These are phyloP conservation scores for Trachelipus rathkii DNA, from an alignment of 1,140 invertebrate species.

Conservation along the genomic window DNA sequence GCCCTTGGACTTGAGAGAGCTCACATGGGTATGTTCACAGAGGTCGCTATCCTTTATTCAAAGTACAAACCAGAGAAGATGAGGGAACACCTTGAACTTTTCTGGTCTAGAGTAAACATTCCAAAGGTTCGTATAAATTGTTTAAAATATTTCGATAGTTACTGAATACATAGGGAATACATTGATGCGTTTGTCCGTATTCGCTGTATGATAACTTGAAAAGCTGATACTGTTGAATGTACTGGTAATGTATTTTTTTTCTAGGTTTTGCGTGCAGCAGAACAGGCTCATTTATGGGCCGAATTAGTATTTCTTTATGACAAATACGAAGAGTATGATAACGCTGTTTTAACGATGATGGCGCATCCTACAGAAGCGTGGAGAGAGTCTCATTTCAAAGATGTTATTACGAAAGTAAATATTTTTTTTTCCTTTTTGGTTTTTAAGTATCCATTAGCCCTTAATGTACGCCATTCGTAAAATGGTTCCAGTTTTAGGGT, in stretches of 20 bases:
- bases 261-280: conserved; percentile 88
- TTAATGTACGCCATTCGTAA: too few species aligned
- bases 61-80: conserved; percentile 99
- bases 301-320: conserved; percentile 99
- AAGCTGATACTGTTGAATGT: conserved; percentile 16
- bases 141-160: not conserved
- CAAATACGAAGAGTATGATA: conserved; percentile 99
- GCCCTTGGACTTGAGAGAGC: conserved; percentile 94
- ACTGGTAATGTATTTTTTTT: too few species aligned
- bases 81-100: conserved; percentile 97
- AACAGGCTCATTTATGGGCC: conserved; percentile 97
- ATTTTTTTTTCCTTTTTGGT: not conserved
- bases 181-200: not conserved
- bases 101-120: conserved; percentile 99
- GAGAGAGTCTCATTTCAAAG: conserved; percentile 99
- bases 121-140: conserved; percentile 70
- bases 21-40: conserved; percentile 99
- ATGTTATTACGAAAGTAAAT: conserved; percentile 84
- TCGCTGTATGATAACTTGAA: too few species aligned
- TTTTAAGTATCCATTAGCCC: too few species aligned
- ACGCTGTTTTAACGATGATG: conserved; percentile 99
- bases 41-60: conserved; percentile 92
- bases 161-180: too few species aligned
- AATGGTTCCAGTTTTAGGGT: too few species aligned
- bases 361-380: conserved; percentile 97